These are phyloP conservation scores for Rhopalosiphum padi DNA, from an alignment of 1,140 invertebrate species.

Conservation along the genomic window DNA sequence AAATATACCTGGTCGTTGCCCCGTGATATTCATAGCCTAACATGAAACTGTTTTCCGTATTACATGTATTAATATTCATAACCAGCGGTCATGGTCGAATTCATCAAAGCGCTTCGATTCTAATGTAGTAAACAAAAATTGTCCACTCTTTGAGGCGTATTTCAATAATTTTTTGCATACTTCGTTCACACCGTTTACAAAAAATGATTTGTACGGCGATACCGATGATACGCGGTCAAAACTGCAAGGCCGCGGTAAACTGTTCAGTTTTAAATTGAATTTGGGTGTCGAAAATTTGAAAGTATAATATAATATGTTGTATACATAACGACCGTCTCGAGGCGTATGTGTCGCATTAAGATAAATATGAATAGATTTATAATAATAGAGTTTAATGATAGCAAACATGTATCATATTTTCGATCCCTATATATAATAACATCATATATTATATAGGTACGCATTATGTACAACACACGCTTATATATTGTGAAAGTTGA, in stretches of 20 bases:
- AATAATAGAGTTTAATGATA: conserved; percentile 8
- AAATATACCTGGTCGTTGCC: not conserved
- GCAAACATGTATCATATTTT: not conserved
- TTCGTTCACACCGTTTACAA: not conserved
- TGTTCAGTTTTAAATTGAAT: not conserved
- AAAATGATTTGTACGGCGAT: not conserved
- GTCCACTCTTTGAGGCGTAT: not conserved
- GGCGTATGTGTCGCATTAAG: not conserved
- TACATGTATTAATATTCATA: not conserved
- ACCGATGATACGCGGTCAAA: not conserved
- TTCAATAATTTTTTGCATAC: not conserved
- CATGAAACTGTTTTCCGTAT: not conserved
- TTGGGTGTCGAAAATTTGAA: not conserved
- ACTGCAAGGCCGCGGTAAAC: not conserved
- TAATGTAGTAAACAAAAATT: not conserved
- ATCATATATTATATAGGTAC: not conserved
- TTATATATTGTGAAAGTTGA: not conserved
- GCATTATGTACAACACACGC: not conserved
- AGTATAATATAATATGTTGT: not conserved
- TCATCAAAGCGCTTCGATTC: not conserved
- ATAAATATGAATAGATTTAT: not conserved
- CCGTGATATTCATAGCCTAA: not conserved
- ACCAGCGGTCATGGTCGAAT: not conserved
- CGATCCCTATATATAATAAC: not conserved
- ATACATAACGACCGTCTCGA: not conserved